A percentile compares a stretch with the other conserved stretches of the same genome.
These are phyloP conservation scores for Tylochromis polylepis DNA, from an alignment of 2,113 vertebrate genomes.

Conservation along the genomic window DNA sequence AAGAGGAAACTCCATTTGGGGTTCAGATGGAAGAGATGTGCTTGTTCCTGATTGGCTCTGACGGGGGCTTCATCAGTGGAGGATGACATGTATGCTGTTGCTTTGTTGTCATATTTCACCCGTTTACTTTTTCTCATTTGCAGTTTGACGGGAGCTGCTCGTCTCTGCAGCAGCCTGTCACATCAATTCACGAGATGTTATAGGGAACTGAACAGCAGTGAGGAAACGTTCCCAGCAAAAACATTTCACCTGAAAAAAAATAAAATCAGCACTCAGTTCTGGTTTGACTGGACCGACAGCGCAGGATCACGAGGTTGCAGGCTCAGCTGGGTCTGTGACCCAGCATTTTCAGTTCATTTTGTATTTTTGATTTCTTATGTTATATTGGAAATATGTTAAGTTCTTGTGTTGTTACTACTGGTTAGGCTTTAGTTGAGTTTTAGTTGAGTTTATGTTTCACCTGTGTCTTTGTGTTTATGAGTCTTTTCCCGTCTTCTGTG, in stretches of 20 bases:
- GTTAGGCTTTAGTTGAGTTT: too few relatives aligned
- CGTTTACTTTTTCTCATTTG: conserved; percentile 15
- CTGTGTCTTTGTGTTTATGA: too few relatives aligned
- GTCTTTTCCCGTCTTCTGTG: too few relatives aligned
- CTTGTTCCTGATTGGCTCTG: neutral
- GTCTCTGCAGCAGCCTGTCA: conserved; percentile 23
- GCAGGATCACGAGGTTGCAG: neutral
- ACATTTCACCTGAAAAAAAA: neutral
- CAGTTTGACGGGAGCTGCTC: conserved; percentile 20
- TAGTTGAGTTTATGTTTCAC: too few relatives aligned
- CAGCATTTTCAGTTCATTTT: too few relatives aligned
- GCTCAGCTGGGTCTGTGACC: neutral
- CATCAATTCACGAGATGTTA: neutral
- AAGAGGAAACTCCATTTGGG: neutral
- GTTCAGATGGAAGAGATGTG: neutral
- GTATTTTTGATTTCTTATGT: too few relatives aligned
- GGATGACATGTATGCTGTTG: neutral
- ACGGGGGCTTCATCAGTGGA: neutral
- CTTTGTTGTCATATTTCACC: conserved; percentile 32
- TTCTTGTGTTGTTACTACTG: too few relatives aligned
- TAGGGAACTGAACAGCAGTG: neutral
- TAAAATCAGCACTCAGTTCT: neutral
- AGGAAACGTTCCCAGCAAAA: neutral
- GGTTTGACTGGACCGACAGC: neutral
- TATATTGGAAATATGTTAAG: too few relatives aligned